These are phyloP conservation scores for Forbesichthys agassizii DNA, from an alignment of 2,113 vertebrate genomes.

Conservation along the genomic window DNA sequence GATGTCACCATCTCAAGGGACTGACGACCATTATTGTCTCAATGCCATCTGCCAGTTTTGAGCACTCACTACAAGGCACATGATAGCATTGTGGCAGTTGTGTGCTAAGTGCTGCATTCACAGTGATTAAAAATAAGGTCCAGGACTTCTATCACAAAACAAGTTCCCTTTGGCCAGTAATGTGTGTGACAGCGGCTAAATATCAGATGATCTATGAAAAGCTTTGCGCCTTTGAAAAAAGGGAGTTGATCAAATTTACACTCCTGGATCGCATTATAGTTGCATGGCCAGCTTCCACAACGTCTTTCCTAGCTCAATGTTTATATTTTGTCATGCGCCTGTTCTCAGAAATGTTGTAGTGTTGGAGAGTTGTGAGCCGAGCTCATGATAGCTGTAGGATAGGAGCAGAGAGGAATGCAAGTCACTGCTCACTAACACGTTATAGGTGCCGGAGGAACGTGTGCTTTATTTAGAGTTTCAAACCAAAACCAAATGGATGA, in stretches of 20 bases:
- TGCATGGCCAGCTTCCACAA: too few species aligned
- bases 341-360: background rate
- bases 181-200: background rate
- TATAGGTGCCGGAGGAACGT: too few species aligned
- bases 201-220: background rate
- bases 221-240: background rate
- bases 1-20: slow-evolving; percentile 80
- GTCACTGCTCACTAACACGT: too few species aligned
- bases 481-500: too few species aligned
- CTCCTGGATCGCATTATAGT: too few species aligned
- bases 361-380: too few species aligned
- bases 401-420: too few species aligned
- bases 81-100: slow-evolving; percentile 44
- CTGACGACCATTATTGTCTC: slow-evolving; percentile 84
- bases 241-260: background rate
- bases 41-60: slow-evolving; percentile 79
- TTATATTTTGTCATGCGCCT: too few species aligned
- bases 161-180: slow-evolving; percentile 29
- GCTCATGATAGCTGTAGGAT: too few species aligned
- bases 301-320: too few species aligned
- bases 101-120: slow-evolving; percentile 44
- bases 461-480: too few species aligned
- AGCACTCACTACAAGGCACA: slow-evolving; percentile 42
- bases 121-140: slow-evolving; percentile 20
- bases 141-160: slow-evolving; percentile 25